phyloP scores from a whole-genome alignment of 2,113 vertebrate genomes.

The Chionodraco myersi region DNA sequence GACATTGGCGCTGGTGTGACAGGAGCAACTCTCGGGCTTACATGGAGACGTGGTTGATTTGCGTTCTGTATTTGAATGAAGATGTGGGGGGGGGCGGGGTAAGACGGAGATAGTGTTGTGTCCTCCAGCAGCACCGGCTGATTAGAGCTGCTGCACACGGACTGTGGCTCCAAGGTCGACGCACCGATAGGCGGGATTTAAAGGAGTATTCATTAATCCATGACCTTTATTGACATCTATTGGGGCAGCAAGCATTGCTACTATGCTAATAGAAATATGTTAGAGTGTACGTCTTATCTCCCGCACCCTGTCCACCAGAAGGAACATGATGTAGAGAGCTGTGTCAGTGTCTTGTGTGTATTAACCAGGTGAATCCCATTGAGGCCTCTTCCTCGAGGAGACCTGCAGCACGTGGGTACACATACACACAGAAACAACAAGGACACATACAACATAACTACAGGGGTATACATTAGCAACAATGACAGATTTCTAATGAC shows the following conservation, averaged over 20 bases:
- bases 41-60: too few relatives aligned
- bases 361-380: too few relatives aligned
- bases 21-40: too few relatives aligned
- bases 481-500: too few relatives aligned
- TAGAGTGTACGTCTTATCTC: not conserved
- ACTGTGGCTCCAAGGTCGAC: constrained; percentile 28
- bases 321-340: not conserved
- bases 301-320: not conserved
- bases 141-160: constrained; percentile 47
- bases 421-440: too few relatives aligned
- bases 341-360: not conserved
- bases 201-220: constrained; percentile 40
- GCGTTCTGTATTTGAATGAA: not conserved
- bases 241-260: constrained; percentile 3
- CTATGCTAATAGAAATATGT: constrained; percentile 11
- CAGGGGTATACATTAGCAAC: too few relatives aligned
- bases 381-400: too few relatives aligned
- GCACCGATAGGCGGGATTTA: constrained; percentile 33
- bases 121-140: constrained; percentile 56
- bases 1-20: too few relatives aligned
- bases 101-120: constrained; percentile 23
- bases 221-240: constrained; percentile 42
- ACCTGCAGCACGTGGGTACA: too few relatives aligned
- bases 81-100: not conserved
- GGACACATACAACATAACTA: too few relatives aligned